These are phyloP conservation scores for Sphaeramia orbicularis DNA, from an alignment of 2,797 vertebrate species.

Conservation along the genomic window DNA sequence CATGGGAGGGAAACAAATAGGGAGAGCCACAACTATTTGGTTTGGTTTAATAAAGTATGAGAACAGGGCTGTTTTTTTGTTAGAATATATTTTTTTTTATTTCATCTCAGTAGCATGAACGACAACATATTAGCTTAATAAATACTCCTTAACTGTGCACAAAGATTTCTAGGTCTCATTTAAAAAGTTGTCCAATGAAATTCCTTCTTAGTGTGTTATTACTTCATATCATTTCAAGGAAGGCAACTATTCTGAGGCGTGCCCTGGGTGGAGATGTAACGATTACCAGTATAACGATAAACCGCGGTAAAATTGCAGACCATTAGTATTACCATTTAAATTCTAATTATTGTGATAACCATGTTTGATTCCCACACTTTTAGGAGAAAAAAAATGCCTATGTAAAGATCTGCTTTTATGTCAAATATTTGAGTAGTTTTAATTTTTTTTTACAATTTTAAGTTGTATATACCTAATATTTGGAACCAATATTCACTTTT, in stretches of 20 bases:
- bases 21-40: constrained; percentile 26
- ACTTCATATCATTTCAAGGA: constrained; percentile 3
- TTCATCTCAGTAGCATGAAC: constrained; percentile 23
- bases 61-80: constrained; percentile 35
- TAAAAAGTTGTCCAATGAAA: constrained; percentile 10
- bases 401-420: too few species aligned
- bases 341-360: too few species aligned
- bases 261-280: too few species aligned
- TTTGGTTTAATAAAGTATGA: constrained; percentile 53
- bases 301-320: too few species aligned
- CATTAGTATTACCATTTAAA: too few species aligned
- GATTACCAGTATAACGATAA: too few species aligned
- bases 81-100: constrained; percentile 25
- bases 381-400: too few species aligned
- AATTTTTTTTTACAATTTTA: too few species aligned
- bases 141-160: constrained; percentile 26
- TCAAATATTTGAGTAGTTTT: too few species aligned
- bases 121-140: constrained; percentile 43
- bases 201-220: constrained; percentile 19
- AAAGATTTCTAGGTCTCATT: constrained; percentile 28
- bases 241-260: constrained; percentile 1
- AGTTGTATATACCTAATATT: too few species aligned
- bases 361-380: too few species aligned
- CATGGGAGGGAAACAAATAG: constrained; percentile 46
- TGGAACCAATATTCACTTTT: too few species aligned